A percentile compares a stretch with the other conserved stretches of the same genome.
phyloP scores from a whole-genome alignment of 1,140 invertebrate species.

The Elymnias hypermnestra region DNA sequence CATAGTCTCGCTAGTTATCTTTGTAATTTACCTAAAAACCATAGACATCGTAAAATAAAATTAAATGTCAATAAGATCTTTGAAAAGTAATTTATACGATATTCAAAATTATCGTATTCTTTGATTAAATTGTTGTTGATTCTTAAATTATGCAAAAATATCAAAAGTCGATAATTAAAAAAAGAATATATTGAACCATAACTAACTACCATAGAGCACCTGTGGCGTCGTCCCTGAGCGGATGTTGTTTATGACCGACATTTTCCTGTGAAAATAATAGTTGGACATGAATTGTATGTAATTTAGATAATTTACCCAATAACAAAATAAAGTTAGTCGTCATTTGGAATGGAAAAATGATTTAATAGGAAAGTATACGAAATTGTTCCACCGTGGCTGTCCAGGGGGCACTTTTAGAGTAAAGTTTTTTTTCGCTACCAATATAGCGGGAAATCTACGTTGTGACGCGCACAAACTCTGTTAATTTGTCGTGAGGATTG shows the following conservation, averaged over 20 bases:
- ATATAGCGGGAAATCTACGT: slow-evolving; percentile 70
- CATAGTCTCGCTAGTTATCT: too few species aligned
- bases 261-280: slow-evolving; percentile 54
- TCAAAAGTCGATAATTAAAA: not conserved
- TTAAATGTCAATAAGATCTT: too few species aligned
- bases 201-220: slow-evolving; percentile 29
- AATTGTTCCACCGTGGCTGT: too few species aligned
- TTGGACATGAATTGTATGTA: slow-evolving; percentile 35
- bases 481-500: slow-evolving; percentile 43
- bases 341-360: too few species aligned
- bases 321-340: slow-evolving; percentile 17
- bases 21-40: too few species aligned
- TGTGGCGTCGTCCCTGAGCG: slow-evolving; percentile 62
- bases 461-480: slow-evolving; percentile 65
- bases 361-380: too few species aligned
- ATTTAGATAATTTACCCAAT: slow-evolving; percentile 20
- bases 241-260: slow-evolving; percentile 72
- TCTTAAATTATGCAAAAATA: not conserved
- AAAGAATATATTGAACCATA: not conserved
- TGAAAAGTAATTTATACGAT: too few species aligned
- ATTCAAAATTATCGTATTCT: too few species aligned
- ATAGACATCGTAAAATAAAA: too few species aligned
- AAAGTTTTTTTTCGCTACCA: slow-evolving; percentile 52
- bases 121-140: too few species aligned
- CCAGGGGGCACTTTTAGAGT: slow-evolving; percentile 20